Percentiles rank a stretch among this genome's conserved stretches.
Conservation (phyloP, 2,888 invertebrate species). For the Bibio marci region DNA sequence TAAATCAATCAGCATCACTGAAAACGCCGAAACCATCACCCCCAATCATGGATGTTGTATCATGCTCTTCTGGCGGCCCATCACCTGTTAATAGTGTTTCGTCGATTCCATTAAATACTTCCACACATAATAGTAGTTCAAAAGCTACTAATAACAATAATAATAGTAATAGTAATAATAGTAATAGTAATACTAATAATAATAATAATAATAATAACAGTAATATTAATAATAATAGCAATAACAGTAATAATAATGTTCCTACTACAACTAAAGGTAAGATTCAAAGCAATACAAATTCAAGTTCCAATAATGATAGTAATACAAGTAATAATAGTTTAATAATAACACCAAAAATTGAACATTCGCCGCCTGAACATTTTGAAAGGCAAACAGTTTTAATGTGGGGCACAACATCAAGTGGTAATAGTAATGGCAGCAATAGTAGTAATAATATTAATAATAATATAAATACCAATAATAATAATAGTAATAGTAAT, state of each 20-base stretch:
- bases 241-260: background rate
- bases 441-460: background rate
- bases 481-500: background rate
- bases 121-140: background rate
- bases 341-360: slow-evolving; percentile 24
- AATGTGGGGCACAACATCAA: slow-evolving; percentile 66
- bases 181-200: too few relatives aligned
- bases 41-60: slow-evolving; percentile 29
- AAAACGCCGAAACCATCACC: slow-evolving; percentile 30
- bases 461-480: background rate
- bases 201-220: slow-evolving; percentile 3
- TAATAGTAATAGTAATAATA: slow-evolving; percentile 3
- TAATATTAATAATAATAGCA: background rate
- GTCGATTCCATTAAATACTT: slow-evolving; percentile 9
- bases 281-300: slow-evolving; percentile 10
- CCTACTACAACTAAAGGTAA: background rate
- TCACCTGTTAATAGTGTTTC: slow-evolving; percentile 20
- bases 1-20: slow-evolving; percentile 18
- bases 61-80: slow-evolving; percentile 28
- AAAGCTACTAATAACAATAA: background rate
- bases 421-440: too few relatives aligned
- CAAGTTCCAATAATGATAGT: slow-evolving; percentile 6
- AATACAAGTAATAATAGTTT: slow-evolving; percentile 8
- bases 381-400: slow-evolving; percentile 68
- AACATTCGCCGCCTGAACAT: slow-evolving; percentile 22